phyloP scores from a whole-genome alignment of 2,797 vertebrate species.

The Geotrypetes seraphini region DNA sequence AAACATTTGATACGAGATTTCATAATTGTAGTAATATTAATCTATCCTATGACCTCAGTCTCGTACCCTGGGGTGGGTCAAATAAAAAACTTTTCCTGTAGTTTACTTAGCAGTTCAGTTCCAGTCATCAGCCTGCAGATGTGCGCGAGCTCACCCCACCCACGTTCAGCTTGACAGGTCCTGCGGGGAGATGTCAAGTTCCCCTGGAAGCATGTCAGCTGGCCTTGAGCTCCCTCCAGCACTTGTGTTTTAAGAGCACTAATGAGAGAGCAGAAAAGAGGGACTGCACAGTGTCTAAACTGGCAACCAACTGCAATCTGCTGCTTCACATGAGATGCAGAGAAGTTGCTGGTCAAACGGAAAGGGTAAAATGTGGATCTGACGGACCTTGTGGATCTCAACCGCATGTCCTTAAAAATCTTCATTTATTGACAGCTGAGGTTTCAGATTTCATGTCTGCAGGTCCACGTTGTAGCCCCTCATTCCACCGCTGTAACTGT shows the following conservation, averaged over 20 bases:
- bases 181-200: constrained; percentile 35
- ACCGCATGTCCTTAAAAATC: too few species aligned
- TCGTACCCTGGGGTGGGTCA: constrained; percentile 28
- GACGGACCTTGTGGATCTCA: too few species aligned
- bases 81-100: constrained; percentile 35
- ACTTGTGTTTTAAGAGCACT: constrained; percentile 52
- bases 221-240: constrained; percentile 25
- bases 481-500: too few species aligned
- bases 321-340: constrained; percentile 24
- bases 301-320: constrained; percentile 34
- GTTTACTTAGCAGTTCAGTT: constrained; percentile 34
- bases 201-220: constrained; percentile 45
- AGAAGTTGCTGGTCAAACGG: too few species aligned
- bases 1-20: constrained; percentile 58
- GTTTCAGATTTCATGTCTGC: too few species aligned
- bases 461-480: too few species aligned
- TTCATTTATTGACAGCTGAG: too few species aligned
- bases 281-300: constrained; percentile 34
- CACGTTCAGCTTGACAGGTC: constrained; percentile 38
- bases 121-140: constrained; percentile 38
- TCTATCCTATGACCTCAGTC: constrained; percentile 46
- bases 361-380: too few species aligned
- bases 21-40: constrained; percentile 42
- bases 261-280: constrained; percentile 36
- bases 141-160: constrained; percentile 37